These are phyloP conservation scores for Xestia sexstrigata DNA, from an alignment of 2,888 invertebrate genomes.

Conservation along the genomic window DNA sequence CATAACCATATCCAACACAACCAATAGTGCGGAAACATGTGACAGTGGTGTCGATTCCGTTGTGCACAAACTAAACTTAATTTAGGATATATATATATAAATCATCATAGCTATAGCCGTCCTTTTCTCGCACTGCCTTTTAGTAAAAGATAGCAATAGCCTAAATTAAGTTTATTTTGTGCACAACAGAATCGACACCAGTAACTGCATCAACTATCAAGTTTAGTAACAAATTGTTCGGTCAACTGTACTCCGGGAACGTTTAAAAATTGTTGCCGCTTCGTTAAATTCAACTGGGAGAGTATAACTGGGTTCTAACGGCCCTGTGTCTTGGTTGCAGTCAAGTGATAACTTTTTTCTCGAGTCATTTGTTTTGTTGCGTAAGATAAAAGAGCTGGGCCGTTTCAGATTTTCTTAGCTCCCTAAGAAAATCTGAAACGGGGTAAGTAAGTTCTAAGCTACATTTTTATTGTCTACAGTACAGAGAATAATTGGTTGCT, in stretches of 20 bases:
- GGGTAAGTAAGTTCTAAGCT: not conserved
- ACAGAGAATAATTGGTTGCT: not conserved
- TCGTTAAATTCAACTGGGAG: slow-evolving; percentile 37
- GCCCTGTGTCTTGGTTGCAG: slow-evolving; percentile 11
- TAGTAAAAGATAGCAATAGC: no score
- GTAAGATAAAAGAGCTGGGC: not conserved
- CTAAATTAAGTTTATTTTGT: no score
- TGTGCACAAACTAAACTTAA: no score
- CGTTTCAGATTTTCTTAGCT: no score
- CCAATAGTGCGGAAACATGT: not conserved
- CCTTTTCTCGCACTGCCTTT: no score
- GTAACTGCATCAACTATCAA: not conserved
- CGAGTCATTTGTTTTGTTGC: slow-evolving; percentile 13
- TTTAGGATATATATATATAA: no score
- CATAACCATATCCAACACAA: slow-evolving; percentile 1
- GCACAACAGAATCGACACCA: no score
- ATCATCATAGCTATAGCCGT: no score
- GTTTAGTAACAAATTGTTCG: slow-evolving; percentile 22
- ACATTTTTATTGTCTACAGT: not conserved
- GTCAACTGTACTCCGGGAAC: slow-evolving; percentile 3
- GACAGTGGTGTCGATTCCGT: no score
- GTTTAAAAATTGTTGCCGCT: slow-evolving; percentile 33
- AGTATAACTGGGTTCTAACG: slow-evolving; percentile 25
- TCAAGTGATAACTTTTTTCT: slow-evolving; percentile 35
- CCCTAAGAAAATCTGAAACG: not conserved